Evolutionary conservation across 2,113 vertebrate species (phyloP).

Genomic region (Cyanoramphus novaezelandiae): DNA sequence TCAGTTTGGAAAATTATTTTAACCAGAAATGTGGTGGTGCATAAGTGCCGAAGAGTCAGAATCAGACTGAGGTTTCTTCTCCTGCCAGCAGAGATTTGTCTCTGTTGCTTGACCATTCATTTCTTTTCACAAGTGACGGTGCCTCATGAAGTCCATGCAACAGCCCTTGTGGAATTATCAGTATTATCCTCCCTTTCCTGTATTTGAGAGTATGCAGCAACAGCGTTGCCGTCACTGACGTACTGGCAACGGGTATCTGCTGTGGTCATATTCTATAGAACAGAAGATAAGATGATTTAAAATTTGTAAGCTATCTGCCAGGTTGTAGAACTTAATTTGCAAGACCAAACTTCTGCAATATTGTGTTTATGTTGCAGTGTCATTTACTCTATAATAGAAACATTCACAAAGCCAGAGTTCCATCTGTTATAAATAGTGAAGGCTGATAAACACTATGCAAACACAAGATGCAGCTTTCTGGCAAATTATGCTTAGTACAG

Average conservation of each 20-base stretch:
- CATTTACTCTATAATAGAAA: slow-evolving; percentile 82
- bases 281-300: slow-evolving; percentile 64
- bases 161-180: neutral
- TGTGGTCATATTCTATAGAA: slow-evolving; percentile 26
- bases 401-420: slow-evolving; percentile 72
- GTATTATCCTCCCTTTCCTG: neutral
- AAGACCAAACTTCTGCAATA: slow-evolving; percentile 78
- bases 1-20: neutral
- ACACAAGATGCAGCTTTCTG: slow-evolving; percentile 77
- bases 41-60: neutral
- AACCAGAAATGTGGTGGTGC: neutral
- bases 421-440: slow-evolving; percentile 79
- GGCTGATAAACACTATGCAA: slow-evolving; percentile 76
- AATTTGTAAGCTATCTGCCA: slow-evolving; percentile 73
- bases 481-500: slow-evolving; percentile 68
- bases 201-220: neutral
- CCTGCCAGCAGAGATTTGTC: neutral
- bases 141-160: neutral
- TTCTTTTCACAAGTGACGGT: neutral
- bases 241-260: slow-evolving; percentile 30
- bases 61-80: neutral
- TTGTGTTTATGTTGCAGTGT: slow-evolving; percentile 76
- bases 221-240: neutral
- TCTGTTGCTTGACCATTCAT: neutral
- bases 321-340: slow-evolving; percentile 79